Evolutionary conservation across 1,140 invertebrate species (phyloP).

Genomic region (Leptonema lineaticorne): DNA sequence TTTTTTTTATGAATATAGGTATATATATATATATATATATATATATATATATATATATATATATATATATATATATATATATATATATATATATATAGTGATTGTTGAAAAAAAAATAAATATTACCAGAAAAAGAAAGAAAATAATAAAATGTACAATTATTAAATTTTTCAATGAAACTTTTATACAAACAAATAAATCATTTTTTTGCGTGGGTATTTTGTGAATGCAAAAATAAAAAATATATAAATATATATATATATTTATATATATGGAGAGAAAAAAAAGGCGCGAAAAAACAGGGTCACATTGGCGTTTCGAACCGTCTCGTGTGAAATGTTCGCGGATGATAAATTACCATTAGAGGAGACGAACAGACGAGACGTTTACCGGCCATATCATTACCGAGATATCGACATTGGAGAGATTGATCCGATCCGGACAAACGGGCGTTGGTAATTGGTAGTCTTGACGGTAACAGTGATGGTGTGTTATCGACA

Average conservation of each 20-base stretch:
- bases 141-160: not conserved
- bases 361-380: conserved; percentile 39
- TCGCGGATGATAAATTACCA: conserved; percentile 33
- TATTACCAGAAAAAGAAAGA: not conserved
- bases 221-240: not conserved
- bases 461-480: not conserved
- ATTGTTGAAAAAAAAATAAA: not conserved
- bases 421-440: conserved; percentile 9
- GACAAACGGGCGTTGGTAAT: not conserved
- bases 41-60: no score
- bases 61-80: no score
- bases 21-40: no score
- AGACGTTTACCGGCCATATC: conserved; percentile 39
- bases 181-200: no score
- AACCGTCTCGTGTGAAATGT: conserved; percentile 27
- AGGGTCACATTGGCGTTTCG: no score
- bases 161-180: no score
- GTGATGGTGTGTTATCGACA: no score
- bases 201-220: not conserved
- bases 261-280: no score
- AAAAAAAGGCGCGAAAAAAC: no score
- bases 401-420: conserved; percentile 27
- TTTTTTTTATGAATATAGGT: no score
- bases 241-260: no score
- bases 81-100: no score